phyloP scores from a whole-genome alignment of 35 echinoderm and acorn worm species.

The Eucidaris tribuloides region DNA sequence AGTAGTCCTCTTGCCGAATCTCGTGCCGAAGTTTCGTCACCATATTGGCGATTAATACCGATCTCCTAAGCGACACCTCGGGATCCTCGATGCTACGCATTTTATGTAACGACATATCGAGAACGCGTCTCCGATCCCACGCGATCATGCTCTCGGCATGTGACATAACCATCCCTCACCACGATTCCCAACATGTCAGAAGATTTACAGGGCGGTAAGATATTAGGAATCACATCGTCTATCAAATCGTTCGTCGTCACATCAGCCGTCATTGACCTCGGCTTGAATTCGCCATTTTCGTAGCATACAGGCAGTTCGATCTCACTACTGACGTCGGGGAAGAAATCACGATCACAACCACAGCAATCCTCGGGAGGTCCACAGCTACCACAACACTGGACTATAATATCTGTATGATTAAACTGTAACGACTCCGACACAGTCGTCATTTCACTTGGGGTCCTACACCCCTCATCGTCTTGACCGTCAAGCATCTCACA shows the following conservation, averaged over 20 bases:
- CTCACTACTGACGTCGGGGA: slow-evolving; percentile 19
- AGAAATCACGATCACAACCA: slow-evolving; percentile 9
- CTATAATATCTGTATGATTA: background rate
- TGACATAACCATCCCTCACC: background rate
- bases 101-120: slow-evolving; percentile 11
- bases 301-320: slow-evolving; percentile 17
- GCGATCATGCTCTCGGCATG: background rate
- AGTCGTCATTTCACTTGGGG: slow-evolving; percentile 2
- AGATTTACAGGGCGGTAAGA: background rate
- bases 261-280: background rate
- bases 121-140: background rate
- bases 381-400: background rate
- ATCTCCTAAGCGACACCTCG: slow-evolving; percentile 2
- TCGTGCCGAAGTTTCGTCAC: slow-evolving; percentile 13
- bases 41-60: slow-evolving; percentile 17
- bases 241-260: background rate
- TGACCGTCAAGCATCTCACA: slow-evolving; percentile 7
- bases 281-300: background rate
- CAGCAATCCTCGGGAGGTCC: slow-evolving; percentile 1
- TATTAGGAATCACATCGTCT: slow-evolving; percentile 11
- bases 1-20: slow-evolving; percentile 19
- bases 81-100: slow-evolving; percentile 18
- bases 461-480: background rate
- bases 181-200: background rate
- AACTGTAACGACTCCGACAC: background rate